Percentiles rank a stretch among this genome's conserved stretches.
Conservation (phyloP, 2,113 vertebrate genomes). For the Phyllopteryx taeniolatus region DNA sequence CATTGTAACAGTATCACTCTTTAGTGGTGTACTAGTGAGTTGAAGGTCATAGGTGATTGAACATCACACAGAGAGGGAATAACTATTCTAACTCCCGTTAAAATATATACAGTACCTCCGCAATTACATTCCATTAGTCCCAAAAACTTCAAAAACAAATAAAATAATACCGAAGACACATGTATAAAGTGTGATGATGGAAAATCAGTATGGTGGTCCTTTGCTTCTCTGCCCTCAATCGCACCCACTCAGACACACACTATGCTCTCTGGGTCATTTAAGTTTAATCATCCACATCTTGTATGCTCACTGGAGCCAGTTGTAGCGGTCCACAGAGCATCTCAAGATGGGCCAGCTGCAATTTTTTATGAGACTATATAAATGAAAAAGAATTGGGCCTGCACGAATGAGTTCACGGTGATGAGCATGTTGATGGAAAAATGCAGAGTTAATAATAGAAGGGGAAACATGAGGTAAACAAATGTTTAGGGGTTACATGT, state of each 20-base stretch:
- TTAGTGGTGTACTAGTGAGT: no score
- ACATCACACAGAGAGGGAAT: no score
- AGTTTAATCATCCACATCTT: conserved; percentile 22
- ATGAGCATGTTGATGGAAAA: conserved; percentile 3
- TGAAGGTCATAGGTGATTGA: no score
- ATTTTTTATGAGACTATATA: conserved; percentile 6
- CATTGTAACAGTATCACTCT: no score
- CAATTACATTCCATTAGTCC: no score
- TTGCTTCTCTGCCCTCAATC: not conserved
- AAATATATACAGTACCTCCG: no score
- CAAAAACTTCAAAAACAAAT: no score
- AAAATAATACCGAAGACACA: not conserved
- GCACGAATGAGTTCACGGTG: conserved; percentile 1
- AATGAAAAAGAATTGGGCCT: conserved; percentile 8
- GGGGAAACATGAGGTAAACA: not conserved
- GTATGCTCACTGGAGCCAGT: conserved; percentile 17
- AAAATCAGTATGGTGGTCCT: not conserved
- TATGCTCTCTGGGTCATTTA: not conserved
- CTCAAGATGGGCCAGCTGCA: conserved; percentile 9
- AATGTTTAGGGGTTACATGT: not conserved
- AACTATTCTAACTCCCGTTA: no score
- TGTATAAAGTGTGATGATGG: not conserved
- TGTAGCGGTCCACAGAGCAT: not conserved
- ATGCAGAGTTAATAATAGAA: not conserved
- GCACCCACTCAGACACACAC: not conserved